Evolutionary conservation across 35 echinoderm and acorn worm genomes (phyloP).

Genomic region (Ophiothrix spiculata): DNA sequence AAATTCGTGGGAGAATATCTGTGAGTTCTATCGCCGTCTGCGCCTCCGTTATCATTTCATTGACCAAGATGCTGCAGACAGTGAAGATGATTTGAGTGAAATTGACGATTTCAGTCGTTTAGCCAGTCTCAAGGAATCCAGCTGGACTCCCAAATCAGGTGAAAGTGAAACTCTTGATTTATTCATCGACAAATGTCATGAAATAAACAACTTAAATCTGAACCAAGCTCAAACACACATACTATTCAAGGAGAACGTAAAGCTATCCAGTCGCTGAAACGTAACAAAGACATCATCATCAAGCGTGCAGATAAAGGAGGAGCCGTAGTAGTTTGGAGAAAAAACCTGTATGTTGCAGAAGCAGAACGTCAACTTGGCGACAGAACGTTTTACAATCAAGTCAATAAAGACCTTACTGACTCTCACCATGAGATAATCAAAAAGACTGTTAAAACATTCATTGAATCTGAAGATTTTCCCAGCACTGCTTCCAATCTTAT

Average conservation of each 20-base stretch:
- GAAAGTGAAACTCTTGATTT: too few relatives aligned
- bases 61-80: too few relatives aligned
- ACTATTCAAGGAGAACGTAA: neutral
- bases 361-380: slow-evolving; percentile 24
- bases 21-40: too few relatives aligned
- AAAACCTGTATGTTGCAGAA: slow-evolving; percentile 31
- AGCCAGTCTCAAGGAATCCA: neutral
- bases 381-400: neutral
- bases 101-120: too few relatives aligned
- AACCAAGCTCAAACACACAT: neutral
- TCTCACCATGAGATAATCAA: neutral
- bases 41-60: too few relatives aligned
- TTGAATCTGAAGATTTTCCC: neutral
- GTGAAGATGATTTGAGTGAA: too few relatives aligned
- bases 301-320: slow-evolving; percentile 5
- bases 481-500: slow-evolving; percentile 3
- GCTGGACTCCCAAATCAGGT: neutral
- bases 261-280: neutral
- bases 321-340: neutral
- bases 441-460: neutral
- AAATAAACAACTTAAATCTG: neutral
- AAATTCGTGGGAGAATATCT: too few relatives aligned
- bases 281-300: neutral
- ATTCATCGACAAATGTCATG: neutral
- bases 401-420: neutral